phyloP scores from a whole-genome alignment of 1,140 invertebrate species.

The Drosophila rufa region DNA sequence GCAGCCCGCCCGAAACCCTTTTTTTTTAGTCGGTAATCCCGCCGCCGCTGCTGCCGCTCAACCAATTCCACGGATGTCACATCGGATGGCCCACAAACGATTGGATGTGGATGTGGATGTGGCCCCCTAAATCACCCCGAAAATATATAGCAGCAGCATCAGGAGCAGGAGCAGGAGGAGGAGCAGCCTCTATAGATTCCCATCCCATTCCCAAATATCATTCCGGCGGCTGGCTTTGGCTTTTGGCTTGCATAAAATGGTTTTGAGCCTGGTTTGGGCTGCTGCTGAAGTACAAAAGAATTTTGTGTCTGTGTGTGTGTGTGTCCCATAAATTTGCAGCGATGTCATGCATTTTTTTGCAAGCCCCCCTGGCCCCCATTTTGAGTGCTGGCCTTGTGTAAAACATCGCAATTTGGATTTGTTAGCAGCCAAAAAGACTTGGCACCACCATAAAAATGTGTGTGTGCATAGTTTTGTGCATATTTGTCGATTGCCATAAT shows the following conservation, averaged over 20 bases:
- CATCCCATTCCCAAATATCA: neutral
- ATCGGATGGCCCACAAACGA: constrained; percentile 65
- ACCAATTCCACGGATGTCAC: constrained; percentile 43
- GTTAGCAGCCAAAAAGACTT: neutral
- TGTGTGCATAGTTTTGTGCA: constrained; percentile 73
- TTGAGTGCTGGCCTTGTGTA: constrained; percentile 43
- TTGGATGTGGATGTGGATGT: constrained; percentile 35
- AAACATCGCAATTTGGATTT: constrained; percentile 63
- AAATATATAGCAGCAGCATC: neutral
- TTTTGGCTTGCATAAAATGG: constrained; percentile 44
- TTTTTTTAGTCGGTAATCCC: neutral
- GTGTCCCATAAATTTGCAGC: constrained; percentile 74
- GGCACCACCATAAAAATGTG: constrained; percentile 40
- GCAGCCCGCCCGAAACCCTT: neutral
- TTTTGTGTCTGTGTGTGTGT: constrained; percentile 28
- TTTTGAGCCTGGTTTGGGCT: constrained; percentile 26
- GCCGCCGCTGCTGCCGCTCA: constrained; percentile 7
- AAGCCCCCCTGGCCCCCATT: neutral
- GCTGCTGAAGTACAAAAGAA: constrained; percentile 56
- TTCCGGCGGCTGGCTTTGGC: constrained; percentile 16
- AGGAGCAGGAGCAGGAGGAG: no score
- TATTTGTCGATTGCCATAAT: constrained; percentile 79
- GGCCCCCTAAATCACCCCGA: neutral
- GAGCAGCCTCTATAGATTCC: neutral
- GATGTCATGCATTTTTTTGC: constrained; percentile 68